Conservation (phyloP, 2,113 vertebrate genomes). For the Eulemur rufifrons region DNA sequence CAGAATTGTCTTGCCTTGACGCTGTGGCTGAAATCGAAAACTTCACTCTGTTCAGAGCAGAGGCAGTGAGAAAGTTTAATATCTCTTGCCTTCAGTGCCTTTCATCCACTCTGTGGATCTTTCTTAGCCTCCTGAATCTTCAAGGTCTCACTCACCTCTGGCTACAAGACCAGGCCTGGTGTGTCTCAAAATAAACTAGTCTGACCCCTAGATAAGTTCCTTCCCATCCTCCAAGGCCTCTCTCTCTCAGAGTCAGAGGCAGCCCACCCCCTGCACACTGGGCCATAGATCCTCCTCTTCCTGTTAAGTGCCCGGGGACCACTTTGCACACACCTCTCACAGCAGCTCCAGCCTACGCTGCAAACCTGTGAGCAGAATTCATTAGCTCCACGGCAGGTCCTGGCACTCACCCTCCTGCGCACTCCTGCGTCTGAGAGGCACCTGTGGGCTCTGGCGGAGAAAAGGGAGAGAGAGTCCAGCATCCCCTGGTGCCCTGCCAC, state of each 20-base stretch:
- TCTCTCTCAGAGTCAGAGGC: neutral
- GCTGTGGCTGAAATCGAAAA: neutral
- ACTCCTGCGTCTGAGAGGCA: fast-evolving
- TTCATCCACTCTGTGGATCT: neutral
- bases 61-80: neutral
- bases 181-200: neutral
- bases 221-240: neutral
- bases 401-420: neutral
- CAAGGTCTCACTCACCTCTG: neutral
- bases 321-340: conserved; percentile 12
- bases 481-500: neutral
- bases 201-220: neutral
- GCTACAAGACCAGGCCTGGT: neutral
- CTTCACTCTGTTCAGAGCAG: neutral
- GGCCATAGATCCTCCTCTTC: neutral
- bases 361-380: neutral
- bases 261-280: neutral
- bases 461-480: neutral
- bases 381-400: neutral
- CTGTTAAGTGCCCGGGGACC: conserved; percentile 14
- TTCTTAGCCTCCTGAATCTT: neutral
- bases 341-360: neutral
- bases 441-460: neutral
- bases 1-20: neutral
- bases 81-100: conserved; percentile 41